Evolutionary conservation across 2,113 vertebrate genomes (phyloP), one percentile per base, ranked within the genome.

Genomic region (Etheostoma spectabile): DNA sequence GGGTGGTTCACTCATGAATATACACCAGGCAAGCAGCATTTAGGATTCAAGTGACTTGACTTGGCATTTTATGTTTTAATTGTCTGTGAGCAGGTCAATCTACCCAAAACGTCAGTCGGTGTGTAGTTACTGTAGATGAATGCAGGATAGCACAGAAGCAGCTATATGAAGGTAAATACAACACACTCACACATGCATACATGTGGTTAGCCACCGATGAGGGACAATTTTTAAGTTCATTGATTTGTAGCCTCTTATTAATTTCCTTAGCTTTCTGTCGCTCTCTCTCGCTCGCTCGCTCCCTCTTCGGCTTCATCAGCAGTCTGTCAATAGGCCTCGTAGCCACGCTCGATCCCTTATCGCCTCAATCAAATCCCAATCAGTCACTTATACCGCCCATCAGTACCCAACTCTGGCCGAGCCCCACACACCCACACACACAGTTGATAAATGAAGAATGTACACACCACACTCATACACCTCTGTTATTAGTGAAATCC

Each of bases 331-430:
- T 95, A 94, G 80, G 92, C 88, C 92, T 71, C 62, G 80, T 61
- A 42, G 92, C 91, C 61, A 19, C 68, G 75, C 93, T 93, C 78
- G 49, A 94, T 94, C 93, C 77, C 88, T 94, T 94, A 93, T 92
- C 84, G 79, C 93, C 88, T 95, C 94, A 93, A 95, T 95, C 94
- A 95, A 92, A 94, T 91, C 86, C 87, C 90, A 94, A 94, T 94
- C 94, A 94, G 90, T 95, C 94, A 93, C 75, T 90, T 86, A 87
- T 77, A 66, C 76, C 48, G 27, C 84, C 82, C 86, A 89, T 92
- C 91, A 86, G 79, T 86, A 88, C 72, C 82, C 80, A 82, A 79
- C 70, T 74, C 73, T 61, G 59, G 72, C 79, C 24, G 62, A 45
- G 74, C 38, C 52, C 53, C 59, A 78, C 24, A 63, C 55, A 46